Percentiles rank a stretch among this genome's conserved stretches.
These are phyloP conservation scores for Rhagoletis zephyria DNA, from an alignment of 1,140 invertebrate genomes.

Conservation along the genomic window DNA sequence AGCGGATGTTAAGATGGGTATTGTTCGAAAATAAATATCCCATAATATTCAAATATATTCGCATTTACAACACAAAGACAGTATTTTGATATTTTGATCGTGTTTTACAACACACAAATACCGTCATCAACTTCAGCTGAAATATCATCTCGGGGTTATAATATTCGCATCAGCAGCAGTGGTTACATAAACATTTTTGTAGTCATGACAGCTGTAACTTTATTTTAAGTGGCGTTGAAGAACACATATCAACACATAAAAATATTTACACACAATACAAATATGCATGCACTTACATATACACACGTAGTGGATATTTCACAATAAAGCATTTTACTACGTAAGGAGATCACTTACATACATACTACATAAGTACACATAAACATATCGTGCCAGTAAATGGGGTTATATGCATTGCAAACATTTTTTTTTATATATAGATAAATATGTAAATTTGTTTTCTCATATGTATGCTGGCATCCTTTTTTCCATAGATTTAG, in stretches of 20 bases:
- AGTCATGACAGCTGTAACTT: constrained; percentile 42
- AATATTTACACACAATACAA: constrained; percentile 10
- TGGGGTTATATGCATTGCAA: too few relatives aligned
- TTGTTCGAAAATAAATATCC: neutral
- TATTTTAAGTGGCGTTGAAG: neutral
- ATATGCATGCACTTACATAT: too few relatives aligned
- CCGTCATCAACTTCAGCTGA: neutral
- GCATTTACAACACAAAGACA: neutral
- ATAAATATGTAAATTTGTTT: too few relatives aligned
- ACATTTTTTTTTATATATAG: too few relatives aligned
- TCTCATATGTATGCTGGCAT: too few relatives aligned
- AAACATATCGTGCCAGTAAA: too few relatives aligned
- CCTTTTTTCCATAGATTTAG: too few relatives aligned
- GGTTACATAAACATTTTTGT: constrained; percentile 24
- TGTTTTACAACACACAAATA: neutral
- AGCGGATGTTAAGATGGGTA: neutral
- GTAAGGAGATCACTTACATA: too few relatives aligned
- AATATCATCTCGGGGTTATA: neutral
- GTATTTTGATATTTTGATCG: neutral
- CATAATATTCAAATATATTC: constrained; percentile 9
- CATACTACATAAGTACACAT: too few relatives aligned
- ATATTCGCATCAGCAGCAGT: neutral
- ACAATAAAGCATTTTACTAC: neutral
- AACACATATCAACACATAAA: neutral
- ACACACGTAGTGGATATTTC: neutral